Conservation (phyloP, 2,797 vertebrate species). For the Kryptolebias ocellatus region DNA sequence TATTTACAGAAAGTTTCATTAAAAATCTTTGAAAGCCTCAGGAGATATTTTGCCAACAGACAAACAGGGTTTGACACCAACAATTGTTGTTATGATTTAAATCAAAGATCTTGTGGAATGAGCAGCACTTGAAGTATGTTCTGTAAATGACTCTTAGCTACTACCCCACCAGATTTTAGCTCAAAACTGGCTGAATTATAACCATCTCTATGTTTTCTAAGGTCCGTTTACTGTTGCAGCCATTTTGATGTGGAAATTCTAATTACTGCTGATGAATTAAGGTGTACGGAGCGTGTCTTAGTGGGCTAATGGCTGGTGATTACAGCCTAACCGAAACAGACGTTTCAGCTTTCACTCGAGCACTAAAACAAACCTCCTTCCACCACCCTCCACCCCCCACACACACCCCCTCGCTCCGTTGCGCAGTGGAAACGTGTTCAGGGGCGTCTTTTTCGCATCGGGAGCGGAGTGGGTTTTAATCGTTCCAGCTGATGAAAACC, state of each 20-base stretch:
- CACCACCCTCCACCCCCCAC: constrained; percentile 4
- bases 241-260: not conserved
- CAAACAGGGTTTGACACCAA: too few relatives aligned
- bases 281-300: not conserved
- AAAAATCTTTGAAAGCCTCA: too few relatives aligned
- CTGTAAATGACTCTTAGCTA: too few relatives aligned
- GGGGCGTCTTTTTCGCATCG: constrained; percentile 14
- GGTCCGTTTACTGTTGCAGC: too few relatives aligned
- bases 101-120: too few relatives aligned
- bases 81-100: too few relatives aligned
- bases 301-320: constrained; percentile 32
- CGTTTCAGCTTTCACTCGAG: constrained; percentile 37
- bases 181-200: too few relatives aligned
- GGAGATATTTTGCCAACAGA: too few relatives aligned
- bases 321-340: constrained; percentile 34
- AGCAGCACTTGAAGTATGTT: too few relatives aligned
- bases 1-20: too few relatives aligned
- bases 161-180: too few relatives aligned
- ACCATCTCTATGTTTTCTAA: too few relatives aligned
- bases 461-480: constrained; percentile 23
- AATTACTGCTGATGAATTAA: constrained; percentile 1
- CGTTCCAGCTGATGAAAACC: constrained; percentile 46
- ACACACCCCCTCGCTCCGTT: not conserved
- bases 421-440: not conserved
- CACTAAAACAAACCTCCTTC: constrained; percentile 60